A percentile compares a stretch with the other conserved stretches of the same genome.
These are phyloP conservation scores for Delichon dasypus DNA, from an alignment of 2,797 vertebrate species.

Conservation along the genomic window DNA sequence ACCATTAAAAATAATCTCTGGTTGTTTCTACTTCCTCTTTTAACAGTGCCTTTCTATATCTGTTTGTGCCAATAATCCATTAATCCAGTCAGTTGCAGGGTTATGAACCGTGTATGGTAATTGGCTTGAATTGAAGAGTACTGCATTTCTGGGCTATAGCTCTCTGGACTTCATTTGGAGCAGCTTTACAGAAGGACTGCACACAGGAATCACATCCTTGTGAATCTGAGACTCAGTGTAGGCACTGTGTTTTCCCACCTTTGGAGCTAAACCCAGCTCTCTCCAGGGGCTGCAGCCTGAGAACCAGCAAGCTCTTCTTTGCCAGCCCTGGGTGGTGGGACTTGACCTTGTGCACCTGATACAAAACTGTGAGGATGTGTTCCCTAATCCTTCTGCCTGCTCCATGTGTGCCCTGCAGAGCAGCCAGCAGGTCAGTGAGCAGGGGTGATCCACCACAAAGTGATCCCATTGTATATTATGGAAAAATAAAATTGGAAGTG, in stretches of 20 bases:
- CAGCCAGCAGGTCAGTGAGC: neutral
- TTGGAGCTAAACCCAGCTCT: neutral
- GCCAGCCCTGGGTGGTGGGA: rapidly evolving
- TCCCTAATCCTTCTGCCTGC: neutral
- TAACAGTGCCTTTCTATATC: neutral
- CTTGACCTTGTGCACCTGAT: neutral
- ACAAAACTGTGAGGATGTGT: neutral
- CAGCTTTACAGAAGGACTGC: neutral
- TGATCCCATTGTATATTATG: rapidly evolving
- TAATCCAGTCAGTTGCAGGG: neutral
- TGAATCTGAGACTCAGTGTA: neutral
- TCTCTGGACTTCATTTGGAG: neutral
- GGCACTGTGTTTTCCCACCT: neutral
- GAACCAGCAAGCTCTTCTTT: neutral
- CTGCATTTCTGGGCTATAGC: neutral
- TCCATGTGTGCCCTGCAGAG: rapidly evolving
- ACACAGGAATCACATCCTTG: neutral
- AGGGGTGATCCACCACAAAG: neutral
- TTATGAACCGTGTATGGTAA: neutral
- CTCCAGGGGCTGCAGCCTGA: neutral
- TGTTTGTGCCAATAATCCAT: neutral
- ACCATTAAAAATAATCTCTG: slow-evolving; percentile 33
- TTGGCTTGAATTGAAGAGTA: slow-evolving; percentile 2
- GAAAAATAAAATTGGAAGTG: neutral
- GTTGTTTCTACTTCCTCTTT: neutral